Evolutionary conservation across 2,113 vertebrate genomes (phyloP).

Genomic region (Vidua macroura): DNA sequence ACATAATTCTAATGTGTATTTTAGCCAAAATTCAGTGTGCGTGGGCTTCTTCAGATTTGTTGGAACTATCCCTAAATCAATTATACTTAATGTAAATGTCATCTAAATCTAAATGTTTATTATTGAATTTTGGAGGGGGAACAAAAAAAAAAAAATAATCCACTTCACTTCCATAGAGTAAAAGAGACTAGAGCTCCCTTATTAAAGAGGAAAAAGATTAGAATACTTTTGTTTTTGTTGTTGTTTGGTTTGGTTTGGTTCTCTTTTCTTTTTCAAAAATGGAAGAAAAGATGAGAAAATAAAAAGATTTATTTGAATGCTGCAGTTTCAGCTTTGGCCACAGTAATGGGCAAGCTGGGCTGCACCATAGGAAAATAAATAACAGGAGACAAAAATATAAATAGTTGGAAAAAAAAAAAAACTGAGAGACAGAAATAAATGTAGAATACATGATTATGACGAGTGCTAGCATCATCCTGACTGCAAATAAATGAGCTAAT

Average conservation of each 20-base stretch:
- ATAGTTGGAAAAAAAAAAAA: neutral
- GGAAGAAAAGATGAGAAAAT: neutral
- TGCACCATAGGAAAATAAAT: constrained; percentile 13
- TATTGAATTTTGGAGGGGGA: neutral
- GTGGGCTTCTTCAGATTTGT: neutral
- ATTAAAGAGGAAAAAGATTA: neutral
- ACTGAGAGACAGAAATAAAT: constrained; percentile 49
- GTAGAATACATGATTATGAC: constrained; percentile 25
- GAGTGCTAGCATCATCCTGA: constrained; percentile 24
- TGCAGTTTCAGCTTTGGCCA: constrained; percentile 18
- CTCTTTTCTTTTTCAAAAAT: neutral
- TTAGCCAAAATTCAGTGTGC: neutral
- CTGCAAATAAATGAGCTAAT: constrained; percentile 36
- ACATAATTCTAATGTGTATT: neutral
- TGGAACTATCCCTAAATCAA: neutral
- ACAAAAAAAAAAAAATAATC: neutral
- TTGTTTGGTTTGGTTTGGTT: neutral
- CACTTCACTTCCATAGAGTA: neutral
- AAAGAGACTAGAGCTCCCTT: neutral
- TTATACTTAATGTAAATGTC: neutral
- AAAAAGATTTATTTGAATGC: constrained; percentile 21
- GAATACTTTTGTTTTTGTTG: neutral
- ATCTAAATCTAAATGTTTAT: neutral
- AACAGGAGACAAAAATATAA: constrained; percentile 54
- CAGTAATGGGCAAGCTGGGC: constrained; percentile 32